Evolutionary conservation across 2,888 invertebrate species (phyloP).

Genomic region (Heteromyza rotundicornis): DNA sequence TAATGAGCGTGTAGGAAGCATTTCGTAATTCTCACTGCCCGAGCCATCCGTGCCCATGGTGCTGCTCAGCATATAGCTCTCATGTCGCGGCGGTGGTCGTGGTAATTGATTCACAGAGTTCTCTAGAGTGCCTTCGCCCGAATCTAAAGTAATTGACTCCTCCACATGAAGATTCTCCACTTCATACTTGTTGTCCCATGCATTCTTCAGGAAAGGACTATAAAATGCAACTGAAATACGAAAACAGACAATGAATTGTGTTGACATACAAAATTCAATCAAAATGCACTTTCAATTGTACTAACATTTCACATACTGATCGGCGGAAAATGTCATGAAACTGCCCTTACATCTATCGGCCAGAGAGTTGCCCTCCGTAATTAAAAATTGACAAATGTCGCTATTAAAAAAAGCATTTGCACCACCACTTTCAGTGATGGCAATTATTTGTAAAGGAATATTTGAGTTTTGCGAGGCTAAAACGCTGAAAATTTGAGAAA

Average conservation of each 20-base stretch:
- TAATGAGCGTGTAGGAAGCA: constrained; percentile 65
- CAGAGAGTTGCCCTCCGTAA: constrained; percentile 91
- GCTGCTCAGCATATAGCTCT: constrained; percentile 78
- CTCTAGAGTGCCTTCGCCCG: constrained; percentile 75
- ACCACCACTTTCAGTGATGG: constrained; percentile 88
- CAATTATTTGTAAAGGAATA: constrained; percentile 91
- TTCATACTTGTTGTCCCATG: constrained; percentile 94
- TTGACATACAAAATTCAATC: background rate
- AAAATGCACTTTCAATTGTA: constrained; percentile 28
- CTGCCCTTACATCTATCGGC: constrained; percentile 89
- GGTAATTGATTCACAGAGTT: constrained; percentile 71
- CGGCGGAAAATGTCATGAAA: constrained; percentile 88
- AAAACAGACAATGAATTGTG: background rate
- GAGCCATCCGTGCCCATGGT: constrained; percentile 65
- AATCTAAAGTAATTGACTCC: constrained; percentile 69
- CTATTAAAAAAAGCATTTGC: constrained; percentile 90
- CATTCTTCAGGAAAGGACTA: constrained; percentile 94
- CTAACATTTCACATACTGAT: constrained; percentile 85
- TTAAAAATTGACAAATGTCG: constrained; percentile 86
- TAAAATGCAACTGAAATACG: constrained; percentile 82
- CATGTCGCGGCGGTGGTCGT: constrained; percentile 75
- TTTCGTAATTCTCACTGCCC: constrained; percentile 73
- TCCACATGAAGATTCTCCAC: constrained; percentile 92
- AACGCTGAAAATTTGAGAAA: constrained; percentile 67
- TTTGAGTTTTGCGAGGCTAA: constrained; percentile 93